Percentiles rank a stretch among this genome's conserved stretches.
phyloP scores from a whole-genome alignment of 2,113 vertebrate genomes.

The Bolborhynchus lineola region DNA sequence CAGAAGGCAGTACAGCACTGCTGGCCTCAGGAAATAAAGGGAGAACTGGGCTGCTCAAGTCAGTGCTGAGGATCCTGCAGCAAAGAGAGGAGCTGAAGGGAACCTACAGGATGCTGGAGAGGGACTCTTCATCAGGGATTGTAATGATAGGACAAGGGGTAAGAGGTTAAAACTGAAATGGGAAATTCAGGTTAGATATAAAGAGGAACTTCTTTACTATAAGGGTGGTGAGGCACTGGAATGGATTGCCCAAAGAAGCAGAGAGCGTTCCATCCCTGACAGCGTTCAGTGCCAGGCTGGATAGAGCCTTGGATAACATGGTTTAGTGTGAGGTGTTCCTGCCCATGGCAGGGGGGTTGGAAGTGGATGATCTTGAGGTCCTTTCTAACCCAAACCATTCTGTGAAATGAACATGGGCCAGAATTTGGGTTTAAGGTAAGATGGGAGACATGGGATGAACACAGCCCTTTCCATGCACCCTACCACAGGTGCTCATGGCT shows the following conservation, averaged over 20 bases:
- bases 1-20: rapidly evolving
- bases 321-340: not conserved
- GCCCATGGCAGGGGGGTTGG: not conserved
- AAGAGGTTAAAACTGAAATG: not conserved
- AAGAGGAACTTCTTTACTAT: not conserved
- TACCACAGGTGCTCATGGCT: not conserved
- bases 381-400: not conserved
- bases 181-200: not conserved
- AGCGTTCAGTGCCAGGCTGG: not conserved
- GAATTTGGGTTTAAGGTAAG: not conserved
- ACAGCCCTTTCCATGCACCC: not conserved
- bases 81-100: not conserved
- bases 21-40: rapidly evolving
- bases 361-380: not conserved
- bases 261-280: not conserved
- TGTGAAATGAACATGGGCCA: not conserved
- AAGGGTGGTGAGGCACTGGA: not conserved
- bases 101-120: not conserved
- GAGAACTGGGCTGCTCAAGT: not conserved
- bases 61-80: not conserved
- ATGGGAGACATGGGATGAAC: not conserved
- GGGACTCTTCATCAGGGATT: not conserved
- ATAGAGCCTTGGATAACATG: not conserved
- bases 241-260: not conserved
- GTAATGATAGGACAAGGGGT: not conserved